Base-by-base conservation (phyloP, 2,113 vertebrate species). In the Colaptes auratus region DNA sequence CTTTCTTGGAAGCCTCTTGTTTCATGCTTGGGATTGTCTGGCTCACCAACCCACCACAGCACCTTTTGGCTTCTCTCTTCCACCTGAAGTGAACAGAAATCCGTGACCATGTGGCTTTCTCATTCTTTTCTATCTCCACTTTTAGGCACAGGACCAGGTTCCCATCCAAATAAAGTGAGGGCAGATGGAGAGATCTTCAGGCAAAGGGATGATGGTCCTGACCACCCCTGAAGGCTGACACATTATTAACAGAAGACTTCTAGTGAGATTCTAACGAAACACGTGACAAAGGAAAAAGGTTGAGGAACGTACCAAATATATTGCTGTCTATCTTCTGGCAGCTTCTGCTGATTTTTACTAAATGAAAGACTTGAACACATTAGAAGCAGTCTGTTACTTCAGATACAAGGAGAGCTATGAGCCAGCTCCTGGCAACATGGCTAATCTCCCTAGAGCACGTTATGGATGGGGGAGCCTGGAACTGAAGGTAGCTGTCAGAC, bases 401-500 rank as follows among this genome's bases (percentile, higher is more conserved):
- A 94, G 89, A 96, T 89, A 93, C 11, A 87, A 79, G 66, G 23
- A 78, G 39, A 78, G 63, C 59, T 91, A 78, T 4, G 4, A 97
- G 80, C 59, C 79, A 86, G 84, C 0, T 1, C 90, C 81, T 93
- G 91, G 92, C 88, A 96, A 76, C 18, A 0, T 80, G 69, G 64
- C 76, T 96, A 81, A 96, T 95, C 94, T 94, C 85, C 48, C 46
- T 2, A 2, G 87, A 88, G 84, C 0, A 0, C 23, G 30, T 88
- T 92, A 66, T 36, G 70, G 75, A 79, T 2, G 35, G 88, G 77
- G 44, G 39, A 92, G 83, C 76, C 53, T 69, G 46, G 81, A 83
- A 91, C 50, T 56, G 46, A 58, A 92, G 35, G 78, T 86, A 92
- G 70, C 88, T 93, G 86, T 97, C 92, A 94, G 78, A 92, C 70